Conservation (phyloP, 1,140 invertebrate genomes). For the Periplaneta americana region DNA sequence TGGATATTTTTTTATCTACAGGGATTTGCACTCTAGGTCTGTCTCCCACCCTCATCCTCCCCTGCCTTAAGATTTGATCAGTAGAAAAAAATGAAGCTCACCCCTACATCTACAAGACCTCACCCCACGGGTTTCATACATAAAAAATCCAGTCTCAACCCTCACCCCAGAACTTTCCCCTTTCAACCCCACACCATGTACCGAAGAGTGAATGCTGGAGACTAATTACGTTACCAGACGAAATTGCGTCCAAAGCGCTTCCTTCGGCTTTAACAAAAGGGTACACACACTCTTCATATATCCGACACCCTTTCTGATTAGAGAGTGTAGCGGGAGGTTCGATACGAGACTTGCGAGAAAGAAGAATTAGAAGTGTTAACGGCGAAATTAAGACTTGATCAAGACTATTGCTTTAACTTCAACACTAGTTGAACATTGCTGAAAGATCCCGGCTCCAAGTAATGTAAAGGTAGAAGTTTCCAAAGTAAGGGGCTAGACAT, state of each 20-base stretch:
- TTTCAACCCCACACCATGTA: conserved; percentile 2
- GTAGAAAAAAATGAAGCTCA: conserved; percentile 11
- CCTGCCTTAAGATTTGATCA: conserved; percentile 19
- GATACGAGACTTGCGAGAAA: too few species aligned
- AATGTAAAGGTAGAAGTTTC: too few species aligned
- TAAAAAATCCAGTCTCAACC: conserved; percentile 4
- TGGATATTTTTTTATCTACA: conserved; percentile 17
- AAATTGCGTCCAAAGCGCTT: neutral
- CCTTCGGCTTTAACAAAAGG: neutral
- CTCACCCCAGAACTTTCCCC: conserved; percentile 8
- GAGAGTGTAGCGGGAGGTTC: too few species aligned
- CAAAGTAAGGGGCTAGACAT: too few species aligned
- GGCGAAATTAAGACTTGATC: too few species aligned
- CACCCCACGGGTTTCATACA: conserved; percentile 10
- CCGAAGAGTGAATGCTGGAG: too few species aligned
- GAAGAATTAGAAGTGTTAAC: too few species aligned
- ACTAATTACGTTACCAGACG: conserved; percentile 14
- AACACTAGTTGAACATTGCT: too few species aligned
- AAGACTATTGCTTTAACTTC: too few species aligned
- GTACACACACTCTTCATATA: neutral
- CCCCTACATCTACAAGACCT: conserved; percentile 2
- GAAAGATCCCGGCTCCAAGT: too few species aligned
- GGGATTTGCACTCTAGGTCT: conserved; percentile 16
- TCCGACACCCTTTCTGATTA: neutral
- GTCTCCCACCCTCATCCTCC: neutral